Base-by-base conservation (phyloP, 1,140 invertebrate species). In the Pissodes strobi region DNA sequence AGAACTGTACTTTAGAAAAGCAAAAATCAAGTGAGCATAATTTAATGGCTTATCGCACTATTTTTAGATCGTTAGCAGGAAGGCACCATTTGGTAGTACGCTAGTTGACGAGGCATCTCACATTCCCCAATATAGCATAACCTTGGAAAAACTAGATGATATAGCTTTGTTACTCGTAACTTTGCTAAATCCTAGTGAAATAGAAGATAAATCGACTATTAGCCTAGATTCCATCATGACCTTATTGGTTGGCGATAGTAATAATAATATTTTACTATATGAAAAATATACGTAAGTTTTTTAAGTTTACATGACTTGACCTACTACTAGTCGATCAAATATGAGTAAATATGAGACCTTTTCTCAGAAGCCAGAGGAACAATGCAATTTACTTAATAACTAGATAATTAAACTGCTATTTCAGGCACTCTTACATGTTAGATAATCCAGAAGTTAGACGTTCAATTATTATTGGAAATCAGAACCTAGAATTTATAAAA, bases 31-130 rank as follows among this genome's bases (percentile, higher is more conserved):
- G n/a, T n/a, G n/a, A n/a, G n/a, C n/a, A n/a, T n/a, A n/a, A n/a
- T n/a, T n/a, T n/a, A n/a, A n/a, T n/a, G n/a, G n/a, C n/a, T n/a
- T n/a, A n/a, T n/a, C n/a, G n/a, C n/a, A n/a, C n/a, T n/a, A n/a
- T 43, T 70, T 69, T 23, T 58, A 76, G 74, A 71, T 74, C 46
- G 38, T 72, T 22, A 72, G 71, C 25, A 69, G 67, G 52, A 76
- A 71, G 65, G 56, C 72, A 8, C 74, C 74, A 12, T 62, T 71
- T 52, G 74, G 74, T 37, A 69, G 69, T 46, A 65, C 58, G 51
- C 51, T 76, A 53, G 55, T 72, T 10, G 72, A 76, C 18, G 55
- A 73, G 62, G 67, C 72, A 8, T 49, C 62, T 19, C 64, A 60
- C 39, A 19, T 75, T 12, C 74, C 74, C n/a, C 59, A 60, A 58